Percentiles rank a stretch among this genome's conserved stretches.
Conservation (phyloP, 53 echinoderm and acorn worm species). For the Arbacia lixula region DNA sequence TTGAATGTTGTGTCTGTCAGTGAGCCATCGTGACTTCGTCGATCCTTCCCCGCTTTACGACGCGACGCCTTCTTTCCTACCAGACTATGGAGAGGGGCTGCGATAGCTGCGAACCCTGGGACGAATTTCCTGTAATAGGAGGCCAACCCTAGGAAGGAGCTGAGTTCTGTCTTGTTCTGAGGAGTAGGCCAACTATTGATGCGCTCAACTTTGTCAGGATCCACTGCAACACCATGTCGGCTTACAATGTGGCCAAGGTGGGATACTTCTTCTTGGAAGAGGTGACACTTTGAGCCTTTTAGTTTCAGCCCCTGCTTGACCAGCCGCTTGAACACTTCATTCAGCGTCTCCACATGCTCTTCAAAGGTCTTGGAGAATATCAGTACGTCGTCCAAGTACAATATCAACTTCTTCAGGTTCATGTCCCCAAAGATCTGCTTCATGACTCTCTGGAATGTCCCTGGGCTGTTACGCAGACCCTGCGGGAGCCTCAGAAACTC, state of each 20-base stretch:
- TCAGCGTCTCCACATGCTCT: slow-evolving; percentile 55
- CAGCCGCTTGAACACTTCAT: slow-evolving; percentile 61
- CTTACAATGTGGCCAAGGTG: slow-evolving; percentile 57
- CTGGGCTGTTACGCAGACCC: slow-evolving; percentile 59
- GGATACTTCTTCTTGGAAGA: slow-evolving; percentile 47
- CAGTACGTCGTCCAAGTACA: slow-evolving; percentile 71
- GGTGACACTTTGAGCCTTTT: slow-evolving; percentile 64
- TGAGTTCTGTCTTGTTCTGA: slow-evolving; percentile 20
- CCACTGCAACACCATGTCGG: slow-evolving; percentile 43
- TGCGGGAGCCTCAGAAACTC: slow-evolving; percentile 62
- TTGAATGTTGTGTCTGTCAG: too few relatives aligned
- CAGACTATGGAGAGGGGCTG: slow-evolving; percentile 56
- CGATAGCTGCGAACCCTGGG: slow-evolving; percentile 41
- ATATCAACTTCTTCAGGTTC: slow-evolving; percentile 48
- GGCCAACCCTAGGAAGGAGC: slow-evolving; percentile 61
- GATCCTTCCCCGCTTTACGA: neutral
- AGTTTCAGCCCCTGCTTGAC: slow-evolving; percentile 64
- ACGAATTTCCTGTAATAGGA: slow-evolving; percentile 63
- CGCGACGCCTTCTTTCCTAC: slow-evolving; percentile 36
- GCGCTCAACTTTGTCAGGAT: slow-evolving; percentile 52
- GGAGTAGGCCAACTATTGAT: slow-evolving; percentile 54
- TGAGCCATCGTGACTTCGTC: neutral
- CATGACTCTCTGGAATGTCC: slow-evolving; percentile 70
- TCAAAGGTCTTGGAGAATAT: slow-evolving; percentile 65
- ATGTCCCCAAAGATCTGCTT: slow-evolving; percentile 67